A percentile compares a stretch with the other conserved stretches of the same genome.
Conservation (phyloP, 1,140 invertebrate genomes). For the Cotesia vestalis region DNA sequence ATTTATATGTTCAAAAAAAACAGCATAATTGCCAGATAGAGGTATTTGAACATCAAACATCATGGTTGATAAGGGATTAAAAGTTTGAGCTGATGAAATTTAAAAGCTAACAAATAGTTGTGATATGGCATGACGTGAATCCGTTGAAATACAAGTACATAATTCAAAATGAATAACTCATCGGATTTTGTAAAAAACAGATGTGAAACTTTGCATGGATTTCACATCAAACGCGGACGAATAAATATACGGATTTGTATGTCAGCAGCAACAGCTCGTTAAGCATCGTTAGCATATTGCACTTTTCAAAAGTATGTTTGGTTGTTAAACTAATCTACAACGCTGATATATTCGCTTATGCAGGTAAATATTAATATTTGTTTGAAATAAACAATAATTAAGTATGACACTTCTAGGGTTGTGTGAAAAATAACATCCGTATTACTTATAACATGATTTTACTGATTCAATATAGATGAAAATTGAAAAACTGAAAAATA, state of each 20-base stretch:
- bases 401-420: too few relatives aligned
- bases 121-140: conserved; percentile 51
- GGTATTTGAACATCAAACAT: too few relatives aligned
- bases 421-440: too few relatives aligned
- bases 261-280: conserved; percentile 34
- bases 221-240: conserved; percentile 56
- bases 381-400: too few relatives aligned
- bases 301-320: conserved; percentile 11
- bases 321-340: conserved; percentile 23
- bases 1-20: too few relatives aligned
- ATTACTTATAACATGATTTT: too few relatives aligned
- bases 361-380: conserved; percentile 15
- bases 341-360: conserved; percentile 2
- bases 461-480: too few relatives aligned
- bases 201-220: conserved; percentile 52
- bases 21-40: too few relatives aligned
- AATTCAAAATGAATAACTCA: conserved; percentile 50
- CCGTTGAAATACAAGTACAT: conserved; percentile 56
- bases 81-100: background rate
- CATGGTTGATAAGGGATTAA: background rate
- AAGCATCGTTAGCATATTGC: conserved; percentile 40
- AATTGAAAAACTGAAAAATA: too few relatives aligned
- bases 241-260: conserved; percentile 60
- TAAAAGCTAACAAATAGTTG: conserved; percentile 49
- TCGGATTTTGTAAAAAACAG: conserved; percentile 60